Evolutionary conservation across 2,888 invertebrate species (phyloP).

Genomic region (Phengaris alcon): DNA sequence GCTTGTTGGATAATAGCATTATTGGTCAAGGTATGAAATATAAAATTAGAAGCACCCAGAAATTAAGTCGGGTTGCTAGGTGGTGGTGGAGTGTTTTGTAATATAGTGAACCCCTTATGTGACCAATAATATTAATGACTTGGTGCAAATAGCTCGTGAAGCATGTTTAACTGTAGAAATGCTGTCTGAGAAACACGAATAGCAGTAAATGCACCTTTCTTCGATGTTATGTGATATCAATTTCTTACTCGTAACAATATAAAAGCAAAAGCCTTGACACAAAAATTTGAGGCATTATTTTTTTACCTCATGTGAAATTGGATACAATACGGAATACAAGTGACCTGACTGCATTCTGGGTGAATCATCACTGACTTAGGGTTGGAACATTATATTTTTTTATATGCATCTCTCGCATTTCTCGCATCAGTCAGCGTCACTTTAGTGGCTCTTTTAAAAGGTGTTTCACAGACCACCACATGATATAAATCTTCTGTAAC

Average conservation of each 20-base stretch:
- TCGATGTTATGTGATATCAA: not conserved
- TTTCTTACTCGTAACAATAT: not conserved
- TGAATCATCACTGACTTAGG: constrained; percentile 65
- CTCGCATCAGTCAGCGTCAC: not conserved
- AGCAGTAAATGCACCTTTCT: not conserved
- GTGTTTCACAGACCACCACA: not conserved
- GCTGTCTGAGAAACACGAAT: not conserved
- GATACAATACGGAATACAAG: constrained; percentile 37
- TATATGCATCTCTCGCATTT: not conserved
- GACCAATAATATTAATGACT: no score
- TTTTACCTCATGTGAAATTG: constrained; percentile 6
- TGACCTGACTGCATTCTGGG: constrained; percentile 69
- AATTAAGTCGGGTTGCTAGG: no score
- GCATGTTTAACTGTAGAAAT: not conserved
- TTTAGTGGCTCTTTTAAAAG: not conserved
- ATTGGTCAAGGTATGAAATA: no score
- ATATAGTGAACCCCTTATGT: no score
- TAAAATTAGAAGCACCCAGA: no score
- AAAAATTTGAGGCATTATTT: constrained; percentile 15
- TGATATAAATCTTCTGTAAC: not conserved
- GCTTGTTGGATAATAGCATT: no score
- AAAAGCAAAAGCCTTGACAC: constrained; percentile 20
- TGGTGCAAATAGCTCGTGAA: not conserved
- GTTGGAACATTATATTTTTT: not conserved
- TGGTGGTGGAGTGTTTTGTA: no score